Conservation (phyloP, 1,140 invertebrate genomes). For the Musca vetustissima region DNA sequence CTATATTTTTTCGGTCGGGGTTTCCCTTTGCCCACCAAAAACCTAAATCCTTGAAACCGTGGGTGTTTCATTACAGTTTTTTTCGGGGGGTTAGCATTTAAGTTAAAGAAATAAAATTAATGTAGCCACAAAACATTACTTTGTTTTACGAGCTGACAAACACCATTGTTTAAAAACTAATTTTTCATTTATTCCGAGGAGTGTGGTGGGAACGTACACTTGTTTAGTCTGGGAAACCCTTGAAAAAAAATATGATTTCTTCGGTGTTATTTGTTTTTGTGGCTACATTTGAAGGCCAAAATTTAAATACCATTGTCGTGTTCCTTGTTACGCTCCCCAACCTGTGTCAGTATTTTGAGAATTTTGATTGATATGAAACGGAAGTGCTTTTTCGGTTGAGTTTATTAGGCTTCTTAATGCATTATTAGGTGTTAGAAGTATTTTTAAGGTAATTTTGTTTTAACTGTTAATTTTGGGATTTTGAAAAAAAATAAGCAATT, state of each 20-base stretch:
- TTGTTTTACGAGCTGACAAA: conserved; percentile 20
- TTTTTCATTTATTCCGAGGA: conserved; percentile 1
- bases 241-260: not conserved
- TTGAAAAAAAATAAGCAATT: not conserved
- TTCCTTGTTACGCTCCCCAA: not conserved
- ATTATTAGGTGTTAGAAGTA: conserved; percentile 20
- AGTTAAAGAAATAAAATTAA: not conserved
- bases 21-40: too few species aligned
- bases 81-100: too few species aligned
- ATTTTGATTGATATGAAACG: conserved; percentile 23
- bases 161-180: conserved; percentile 20
- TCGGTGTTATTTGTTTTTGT: not conserved
- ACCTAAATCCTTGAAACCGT: too few species aligned
- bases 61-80: too few species aligned
- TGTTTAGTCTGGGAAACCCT: too few species aligned
- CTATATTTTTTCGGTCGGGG: too few species aligned
- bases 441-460: conserved; percentile 19
- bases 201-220: too few species aligned
- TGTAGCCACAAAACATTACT: not conserved
- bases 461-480: not conserved
- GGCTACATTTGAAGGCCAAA: not conserved
- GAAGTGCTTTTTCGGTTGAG: conserved; percentile 10
- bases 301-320: not conserved
- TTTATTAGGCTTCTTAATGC: conserved; percentile 18
- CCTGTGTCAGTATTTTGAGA: not conserved